Base-by-base conservation (phyloP, 2,113 vertebrate genomes). In the Carassius gibelio region DNA sequence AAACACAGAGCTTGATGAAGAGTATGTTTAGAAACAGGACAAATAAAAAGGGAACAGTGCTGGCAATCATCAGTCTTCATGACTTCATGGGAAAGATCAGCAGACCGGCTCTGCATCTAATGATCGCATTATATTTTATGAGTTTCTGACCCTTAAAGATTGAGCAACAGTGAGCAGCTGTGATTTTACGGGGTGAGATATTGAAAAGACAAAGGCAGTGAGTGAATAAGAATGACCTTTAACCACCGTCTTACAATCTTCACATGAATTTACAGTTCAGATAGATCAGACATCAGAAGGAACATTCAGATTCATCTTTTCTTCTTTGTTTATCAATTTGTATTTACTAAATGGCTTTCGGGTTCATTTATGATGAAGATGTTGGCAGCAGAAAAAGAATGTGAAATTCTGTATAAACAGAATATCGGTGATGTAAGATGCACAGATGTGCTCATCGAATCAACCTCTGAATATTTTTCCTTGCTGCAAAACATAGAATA, bases 361-460 rank as follows among this genome's bases (percentile, higher is more conserved):
- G 3, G 7, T 14, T 14, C 30, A 8, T 34, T 34, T 68, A 34
- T n/a, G 68, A 42, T 72, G 69, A 2, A 71, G 38, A n/a, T n/a
- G 36, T 72, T 72, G 69, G 9, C 69, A n/a, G 19, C 17, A 6
- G 19, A n/a, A n/a, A 42, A 8, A 21, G 69, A 72, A n/a, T 71
- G 36, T 21, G 19, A 71, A 42, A 21, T 1, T n/a, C n/a, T 26
- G 42, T 75, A 4, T 87, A 42, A 76, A 50, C 34, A 30, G 50
- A 52, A 59, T 8, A 19, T 81, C 2, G 7, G 57, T 59, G 69
- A 36, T 23, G 68, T 21, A 3, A 69, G 13, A 52, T 0, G 52
- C 64, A 86, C 86, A 87, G 74, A 82, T 79, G 84, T 62, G 52
- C 23, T 78, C 42, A 14, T 50, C 62, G 75, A 50, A 66, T 30